Conservation (phyloP, 1,140 invertebrate species). For the Drosophila seguyi region DNA sequence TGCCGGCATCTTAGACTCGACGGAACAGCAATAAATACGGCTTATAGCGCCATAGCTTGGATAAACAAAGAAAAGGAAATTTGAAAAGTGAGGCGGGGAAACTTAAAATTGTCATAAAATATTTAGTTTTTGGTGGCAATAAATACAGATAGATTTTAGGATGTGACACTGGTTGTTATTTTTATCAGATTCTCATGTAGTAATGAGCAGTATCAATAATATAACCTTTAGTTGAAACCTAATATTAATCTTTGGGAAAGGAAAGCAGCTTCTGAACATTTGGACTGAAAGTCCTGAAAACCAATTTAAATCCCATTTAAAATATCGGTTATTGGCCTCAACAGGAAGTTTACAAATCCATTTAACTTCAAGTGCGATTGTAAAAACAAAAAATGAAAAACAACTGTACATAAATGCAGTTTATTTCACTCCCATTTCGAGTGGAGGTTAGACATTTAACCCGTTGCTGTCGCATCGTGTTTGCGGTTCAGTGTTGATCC, state of each 20-base stretch:
- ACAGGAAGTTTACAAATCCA: too few species aligned
- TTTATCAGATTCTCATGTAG: background rate
- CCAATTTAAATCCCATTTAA: background rate
- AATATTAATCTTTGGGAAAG: background rate
- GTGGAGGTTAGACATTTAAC: slow-evolving; percentile 44
- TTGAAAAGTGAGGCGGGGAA: background rate
- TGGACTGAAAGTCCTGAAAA: too few species aligned
- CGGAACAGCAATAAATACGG: slow-evolving; percentile 41
- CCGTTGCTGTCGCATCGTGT: slow-evolving; percentile 32
- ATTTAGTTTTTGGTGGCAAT: background rate
- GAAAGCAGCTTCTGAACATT: background rate
- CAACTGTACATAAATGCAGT: slow-evolving; percentile 56
- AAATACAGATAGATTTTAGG: background rate
- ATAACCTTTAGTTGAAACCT: too few species aligned
- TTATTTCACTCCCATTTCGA: slow-evolving; percentile 51
- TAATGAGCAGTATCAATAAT: background rate
- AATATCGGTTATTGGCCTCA: too few species aligned
- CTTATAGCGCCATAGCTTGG: slow-evolving; percentile 24
- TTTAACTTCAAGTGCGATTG: background rate
- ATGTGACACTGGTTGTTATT: background rate
- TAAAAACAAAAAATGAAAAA: slow-evolving; percentile 6
- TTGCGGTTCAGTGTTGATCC: slow-evolving; percentile 36
- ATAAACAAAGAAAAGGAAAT: slow-evolving; percentile 16
- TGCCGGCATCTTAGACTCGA: slow-evolving; percentile 26
- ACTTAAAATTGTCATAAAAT: slow-evolving; percentile 1